Conservation (phyloP, 2,113 vertebrate genomes). For the Halichoeres trimaculatus region DNA sequence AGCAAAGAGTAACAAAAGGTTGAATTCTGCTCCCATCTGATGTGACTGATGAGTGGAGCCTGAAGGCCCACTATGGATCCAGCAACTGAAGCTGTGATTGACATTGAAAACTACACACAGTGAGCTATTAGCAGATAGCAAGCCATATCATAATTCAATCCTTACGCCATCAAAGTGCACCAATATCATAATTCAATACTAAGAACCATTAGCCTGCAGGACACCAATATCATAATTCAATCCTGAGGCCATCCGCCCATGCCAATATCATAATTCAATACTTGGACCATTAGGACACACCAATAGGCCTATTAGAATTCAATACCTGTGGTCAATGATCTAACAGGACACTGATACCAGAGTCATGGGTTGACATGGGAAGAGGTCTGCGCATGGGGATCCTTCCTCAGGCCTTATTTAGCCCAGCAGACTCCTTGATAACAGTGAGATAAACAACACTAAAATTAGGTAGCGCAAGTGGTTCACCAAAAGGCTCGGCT, state of each 20-base stretch:
- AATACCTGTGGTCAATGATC: conserved; percentile 82
- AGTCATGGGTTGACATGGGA: conserved; percentile 74
- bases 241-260: conserved; percentile 72
- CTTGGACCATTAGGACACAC: conserved; percentile 74
- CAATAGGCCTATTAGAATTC: conserved; percentile 82
- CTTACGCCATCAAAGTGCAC: conserved; percentile 75
- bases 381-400: conserved; percentile 50
- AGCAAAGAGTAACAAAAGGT: conserved; percentile 43
- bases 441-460: conserved; percentile 74
- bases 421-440: conserved; percentile 54
- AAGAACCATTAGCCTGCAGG: conserved; percentile 76
- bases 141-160: conserved; percentile 82
- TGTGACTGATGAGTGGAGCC: conserved; percentile 57
- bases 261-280: conserved; percentile 84
- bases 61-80: conserved; percentile 72
- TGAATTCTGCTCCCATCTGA: conserved; percentile 55
- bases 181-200: conserved; percentile 84
- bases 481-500: conserved; percentile 56
- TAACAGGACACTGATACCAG: conserved; percentile 75
- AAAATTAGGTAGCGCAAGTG: conserved; percentile 69
- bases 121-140: conserved; percentile 80
- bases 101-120: conserved; percentile 77
- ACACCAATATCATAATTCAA: conserved; percentile 84
- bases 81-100: conserved; percentile 71
- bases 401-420: conserved; percentile 69